Base-by-base conservation (phyloP, 2,888 invertebrate genomes). In the Scaptomyza tumidula region DNA sequence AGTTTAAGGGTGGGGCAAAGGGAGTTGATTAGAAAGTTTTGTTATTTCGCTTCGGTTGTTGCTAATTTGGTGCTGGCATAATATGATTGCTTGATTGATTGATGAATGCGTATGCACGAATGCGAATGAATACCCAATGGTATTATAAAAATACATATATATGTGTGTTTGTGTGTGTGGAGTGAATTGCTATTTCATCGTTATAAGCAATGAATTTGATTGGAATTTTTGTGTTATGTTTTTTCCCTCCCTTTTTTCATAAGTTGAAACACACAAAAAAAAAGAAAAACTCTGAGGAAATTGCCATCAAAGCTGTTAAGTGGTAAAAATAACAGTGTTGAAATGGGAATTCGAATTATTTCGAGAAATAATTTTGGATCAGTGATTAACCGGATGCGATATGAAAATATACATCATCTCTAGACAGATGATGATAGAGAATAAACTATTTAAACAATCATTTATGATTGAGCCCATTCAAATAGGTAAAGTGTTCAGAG, bases 51-150 rank as follows among this genome's bases (percentile, higher is more conserved):
- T 66, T 27, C 27, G 29, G 43, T 49, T 69, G 57, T 60, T 78
- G 80, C 78, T 83, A 81, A 80, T 83, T 81, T 84, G 79, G 27
- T 72, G 80, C 68, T 70, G 70, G 60, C 80, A 75, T 78, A 71
- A 80, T 81, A 80, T 81, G 72, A 80, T 78, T 71, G 80, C 66
- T 76, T 65, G 80, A 77, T 79, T 57, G 59, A 68, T 66, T 62
- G 46, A 41, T 49, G 37, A 57, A 55, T 62, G 62, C 29, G 29
- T 10, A 19, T 45, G 31, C 35, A 24, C 59, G 29, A 65, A 53
- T 62, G 56, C 71, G 64, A 71, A 55, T 77, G 71, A 75, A 72
- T 72, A 57, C 71, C 75, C 62, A 71, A 62, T 53, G 66, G 53
- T 50, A 61, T 61, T 60, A 14, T 14, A 39, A 7, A 39, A 1